Conservation (phyloP, 2,113 vertebrate genomes). For the Ahaetulla prasina region DNA sequence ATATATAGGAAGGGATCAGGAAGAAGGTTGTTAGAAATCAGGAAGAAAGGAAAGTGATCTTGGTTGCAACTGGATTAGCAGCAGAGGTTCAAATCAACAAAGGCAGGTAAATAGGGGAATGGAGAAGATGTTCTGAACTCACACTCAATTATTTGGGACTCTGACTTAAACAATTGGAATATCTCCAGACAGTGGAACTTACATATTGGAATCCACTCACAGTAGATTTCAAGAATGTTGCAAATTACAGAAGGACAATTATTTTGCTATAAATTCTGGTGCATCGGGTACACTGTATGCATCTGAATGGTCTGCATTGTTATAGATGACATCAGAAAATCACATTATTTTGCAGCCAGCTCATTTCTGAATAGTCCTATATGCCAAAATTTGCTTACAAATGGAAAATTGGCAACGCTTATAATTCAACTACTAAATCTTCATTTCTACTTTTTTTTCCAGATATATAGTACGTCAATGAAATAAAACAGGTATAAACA, state of each 20-base stretch:
- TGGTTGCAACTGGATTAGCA: not conserved
- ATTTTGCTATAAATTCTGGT: not conserved
- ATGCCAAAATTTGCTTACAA: not conserved
- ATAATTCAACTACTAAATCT: not conserved
- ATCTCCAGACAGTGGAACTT: not conserved
- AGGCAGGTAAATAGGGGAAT: not conserved
- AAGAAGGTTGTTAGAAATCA: not conserved
- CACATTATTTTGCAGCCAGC: not conserved
- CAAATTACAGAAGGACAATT: not conserved
- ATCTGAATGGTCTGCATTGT: not conserved
- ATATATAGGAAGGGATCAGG: not conserved
- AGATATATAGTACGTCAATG: not conserved
- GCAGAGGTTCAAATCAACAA: not conserved
- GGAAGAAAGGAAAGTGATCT: not conserved
- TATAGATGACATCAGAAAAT: not conserved
- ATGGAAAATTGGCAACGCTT: not conserved
- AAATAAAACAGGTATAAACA: not conserved
- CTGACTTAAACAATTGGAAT: not conserved
- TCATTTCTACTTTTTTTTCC: not conserved
- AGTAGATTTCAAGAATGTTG: not conserved
- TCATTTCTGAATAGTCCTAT: not conserved
- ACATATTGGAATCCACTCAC: not conserved
- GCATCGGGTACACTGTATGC: not conserved
- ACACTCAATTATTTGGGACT: not conserved
- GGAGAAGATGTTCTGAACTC: not conserved